Evolutionary conservation across 2,113 vertebrate genomes (phyloP).

Genomic region (Tympanuchus pallidicinctus): DNA sequence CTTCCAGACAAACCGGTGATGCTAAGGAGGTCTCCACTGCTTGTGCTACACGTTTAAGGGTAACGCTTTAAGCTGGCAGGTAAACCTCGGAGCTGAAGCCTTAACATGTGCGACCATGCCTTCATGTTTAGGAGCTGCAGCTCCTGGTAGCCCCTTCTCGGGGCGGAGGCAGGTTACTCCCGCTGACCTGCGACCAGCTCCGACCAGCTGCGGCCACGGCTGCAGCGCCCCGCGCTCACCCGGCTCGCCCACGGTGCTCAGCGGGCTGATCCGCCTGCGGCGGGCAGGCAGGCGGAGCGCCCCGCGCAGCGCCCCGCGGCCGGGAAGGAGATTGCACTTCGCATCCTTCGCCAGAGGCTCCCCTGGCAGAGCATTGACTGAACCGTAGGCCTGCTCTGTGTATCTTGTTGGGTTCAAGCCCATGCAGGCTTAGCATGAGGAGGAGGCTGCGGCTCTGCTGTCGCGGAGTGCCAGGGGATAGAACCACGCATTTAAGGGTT

Average conservation of each 20-base stretch:
- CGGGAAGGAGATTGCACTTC: background rate
- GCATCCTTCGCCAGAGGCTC: too few relatives aligned
- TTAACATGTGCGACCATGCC: too few relatives aligned
- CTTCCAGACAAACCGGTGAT: background rate
- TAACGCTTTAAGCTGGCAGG: background rate
- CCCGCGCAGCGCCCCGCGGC: background rate
- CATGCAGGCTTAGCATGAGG: background rate
- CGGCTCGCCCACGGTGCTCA: background rate
- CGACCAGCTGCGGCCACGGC: too few relatives aligned
- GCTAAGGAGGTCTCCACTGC: background rate
- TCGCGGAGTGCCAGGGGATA: background rate
- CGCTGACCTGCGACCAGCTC: too few relatives aligned
- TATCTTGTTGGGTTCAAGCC: background rate
- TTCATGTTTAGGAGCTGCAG: accelerated
- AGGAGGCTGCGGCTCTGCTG: background rate
- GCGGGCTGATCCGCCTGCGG: background rate
- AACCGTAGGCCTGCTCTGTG: background rate
- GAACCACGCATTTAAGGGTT: background rate
- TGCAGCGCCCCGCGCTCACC: background rate
- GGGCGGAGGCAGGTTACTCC: accelerated
- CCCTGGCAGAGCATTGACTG: background rate
- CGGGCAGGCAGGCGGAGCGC: background rate
- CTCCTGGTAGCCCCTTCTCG: accelerated
- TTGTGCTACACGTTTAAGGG: accelerated
- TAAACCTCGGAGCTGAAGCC: background rate